Evolutionary conservation across 2,113 vertebrate genomes (phyloP).

Genomic region (Menura novaehollandiae): DNA sequence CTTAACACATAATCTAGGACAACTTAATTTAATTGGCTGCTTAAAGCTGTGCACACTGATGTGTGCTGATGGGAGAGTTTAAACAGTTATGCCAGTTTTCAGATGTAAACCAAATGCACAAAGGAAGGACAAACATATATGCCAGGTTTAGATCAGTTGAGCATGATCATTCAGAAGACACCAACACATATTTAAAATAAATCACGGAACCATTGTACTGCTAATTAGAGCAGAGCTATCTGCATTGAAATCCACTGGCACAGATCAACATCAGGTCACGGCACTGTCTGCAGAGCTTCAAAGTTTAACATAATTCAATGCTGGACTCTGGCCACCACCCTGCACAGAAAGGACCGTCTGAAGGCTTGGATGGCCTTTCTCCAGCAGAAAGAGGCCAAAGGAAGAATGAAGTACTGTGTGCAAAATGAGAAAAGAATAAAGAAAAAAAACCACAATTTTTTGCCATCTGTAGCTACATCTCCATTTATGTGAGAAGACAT

Average conservation of each 20-base stretch:
- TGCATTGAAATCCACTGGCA: neutral
- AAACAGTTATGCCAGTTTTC: neutral
- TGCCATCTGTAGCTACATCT: neutral
- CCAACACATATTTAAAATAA: neutral
- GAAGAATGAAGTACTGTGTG: neutral
- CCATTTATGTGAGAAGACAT: neutral
- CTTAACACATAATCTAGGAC: neutral
- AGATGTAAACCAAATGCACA: neutral
- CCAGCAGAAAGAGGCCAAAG: neutral
- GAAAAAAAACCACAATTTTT: neutral
- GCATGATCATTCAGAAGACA: neutral
- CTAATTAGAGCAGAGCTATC: neutral
- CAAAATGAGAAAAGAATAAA: neutral
- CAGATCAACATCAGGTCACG: neutral
- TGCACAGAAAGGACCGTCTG: neutral
- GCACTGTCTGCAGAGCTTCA: neutral
- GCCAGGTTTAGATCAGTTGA: neutral
- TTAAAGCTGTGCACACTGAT: neutral
- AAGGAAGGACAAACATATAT: neutral
- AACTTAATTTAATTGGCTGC: neutral
- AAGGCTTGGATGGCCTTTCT: neutral
- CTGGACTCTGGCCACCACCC: neutral
- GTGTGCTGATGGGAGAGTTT: neutral
- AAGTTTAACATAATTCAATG: neutral
- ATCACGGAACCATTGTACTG: neutral